phyloP scores from a whole-genome alignment of 2,113 vertebrate species.

The Grammomys surdaster region DNA sequence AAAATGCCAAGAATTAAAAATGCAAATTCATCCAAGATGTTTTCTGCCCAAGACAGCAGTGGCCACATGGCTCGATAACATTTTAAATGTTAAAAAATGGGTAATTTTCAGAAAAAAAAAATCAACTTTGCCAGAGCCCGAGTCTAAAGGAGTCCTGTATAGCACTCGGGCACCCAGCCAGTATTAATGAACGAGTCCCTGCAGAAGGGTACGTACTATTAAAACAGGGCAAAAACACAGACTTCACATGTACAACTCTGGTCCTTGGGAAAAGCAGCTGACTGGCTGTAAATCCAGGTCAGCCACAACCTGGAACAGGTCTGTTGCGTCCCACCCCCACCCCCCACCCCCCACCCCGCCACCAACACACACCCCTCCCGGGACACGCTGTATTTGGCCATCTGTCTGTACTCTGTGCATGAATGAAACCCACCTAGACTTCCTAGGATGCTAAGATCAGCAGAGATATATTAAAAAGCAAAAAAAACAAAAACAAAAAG shows the following conservation, averaged over 20 bases:
- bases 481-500: no score
- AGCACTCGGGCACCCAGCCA: slow-evolving; percentile 80
- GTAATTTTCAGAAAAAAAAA: slow-evolving; percentile 85
- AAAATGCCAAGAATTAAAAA: slow-evolving; percentile 83
- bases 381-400: fast-evolving
- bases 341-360: no score
- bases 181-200: slow-evolving; percentile 75
- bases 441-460: background rate
- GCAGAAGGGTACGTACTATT: slow-evolving; percentile 72
- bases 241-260: fast-evolving
- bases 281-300: background rate
- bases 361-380: no score
- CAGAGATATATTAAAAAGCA: no score
- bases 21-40: slow-evolving; percentile 86
- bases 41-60: slow-evolving; percentile 81
- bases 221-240: slow-evolving; percentile 70
- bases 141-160: slow-evolving; percentile 82
- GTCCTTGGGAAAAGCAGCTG: background rate
- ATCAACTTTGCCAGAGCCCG: slow-evolving; percentile 82
- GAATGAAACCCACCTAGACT: background rate
- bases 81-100: slow-evolving; percentile 85
- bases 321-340: fast-evolving
- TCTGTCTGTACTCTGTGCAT: background rate
- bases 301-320: fast-evolving
- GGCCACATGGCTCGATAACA: slow-evolving; percentile 83